phyloP scores from a whole-genome alignment of 1,140 invertebrate species.

The Trichoplusia ni region DNA sequence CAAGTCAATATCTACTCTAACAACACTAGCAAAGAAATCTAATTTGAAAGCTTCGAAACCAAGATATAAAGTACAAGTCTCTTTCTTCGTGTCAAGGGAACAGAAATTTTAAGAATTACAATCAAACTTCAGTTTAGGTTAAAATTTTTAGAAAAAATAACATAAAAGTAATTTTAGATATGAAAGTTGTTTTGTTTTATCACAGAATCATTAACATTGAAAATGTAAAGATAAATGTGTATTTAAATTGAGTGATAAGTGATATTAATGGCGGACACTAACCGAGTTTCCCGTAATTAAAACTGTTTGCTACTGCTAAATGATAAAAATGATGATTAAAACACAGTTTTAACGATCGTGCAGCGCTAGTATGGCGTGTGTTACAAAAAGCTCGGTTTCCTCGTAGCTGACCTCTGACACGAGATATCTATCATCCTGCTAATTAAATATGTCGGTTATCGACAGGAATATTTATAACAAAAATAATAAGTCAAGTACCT shows the following conservation, averaged over 20 bases:
- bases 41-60: neutral
- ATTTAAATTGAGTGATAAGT: slow-evolving; percentile 57
- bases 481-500: too few species aligned
- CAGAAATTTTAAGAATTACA: slow-evolving; percentile 31
- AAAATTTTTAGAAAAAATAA: slow-evolving; percentile 8
- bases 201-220: slow-evolving; percentile 31
- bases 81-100: slow-evolving; percentile 2
- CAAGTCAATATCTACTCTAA: slow-evolving; percentile 26
- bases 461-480: slow-evolving; percentile 27
- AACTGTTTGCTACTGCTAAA: slow-evolving; percentile 58
- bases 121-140: slow-evolving; percentile 26
- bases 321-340: slow-evolving; percentile 73
- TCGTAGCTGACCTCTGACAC: slow-evolving; percentile 69
- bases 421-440: slow-evolving; percentile 60
- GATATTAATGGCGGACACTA: slow-evolving; percentile 56
- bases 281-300: slow-evolving; percentile 73
- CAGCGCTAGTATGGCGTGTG: slow-evolving; percentile 43
- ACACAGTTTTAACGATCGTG: slow-evolving; percentile 59
- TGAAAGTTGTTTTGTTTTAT: slow-evolving; percentile 10
- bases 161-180: slow-evolving; percentile 7
- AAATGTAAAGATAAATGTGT: slow-evolving; percentile 48
- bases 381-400: slow-evolving; percentile 57
- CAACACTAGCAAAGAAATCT: neutral
- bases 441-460: slow-evolving; percentile 59
- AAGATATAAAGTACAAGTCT: neutral